Conservation (phyloP, 1,140 invertebrate genomes). For the Drosophila quadrilineata region DNA sequence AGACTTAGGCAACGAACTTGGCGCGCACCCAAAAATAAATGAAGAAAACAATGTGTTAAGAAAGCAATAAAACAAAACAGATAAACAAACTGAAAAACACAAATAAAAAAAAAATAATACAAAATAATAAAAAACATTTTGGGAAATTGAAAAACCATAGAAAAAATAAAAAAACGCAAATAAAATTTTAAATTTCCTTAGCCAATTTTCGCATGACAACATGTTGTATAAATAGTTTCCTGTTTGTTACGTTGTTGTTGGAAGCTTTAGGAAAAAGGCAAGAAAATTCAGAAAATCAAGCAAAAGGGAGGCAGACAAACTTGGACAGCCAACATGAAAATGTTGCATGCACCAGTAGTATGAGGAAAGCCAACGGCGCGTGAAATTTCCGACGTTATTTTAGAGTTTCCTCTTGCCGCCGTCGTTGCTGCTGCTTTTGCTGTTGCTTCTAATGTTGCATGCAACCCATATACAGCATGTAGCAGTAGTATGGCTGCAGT, state of each 20-base stretch:
- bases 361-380: slow-evolving; percentile 54
- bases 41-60: too few species aligned
- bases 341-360: too few species aligned
- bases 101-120: too few species aligned
- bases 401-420: neutral
- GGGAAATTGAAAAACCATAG: slow-evolving; percentile 18
- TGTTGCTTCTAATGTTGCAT: slow-evolving; percentile 3
- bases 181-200: slow-evolving; percentile 56
- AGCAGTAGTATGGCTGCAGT: slow-evolving; percentile 8
- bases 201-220: slow-evolving; percentile 65
- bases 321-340: slow-evolving; percentile 28
- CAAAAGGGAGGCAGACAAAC: slow-evolving; percentile 56
- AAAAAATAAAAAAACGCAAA: slow-evolving; percentile 18
- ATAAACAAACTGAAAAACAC: slow-evolving; percentile 8
- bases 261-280: slow-evolving; percentile 11
- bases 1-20: slow-evolving; percentile 77
- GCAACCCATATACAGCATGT: slow-evolving; percentile 1
- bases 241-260: slow-evolving; percentile 65
- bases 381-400: slow-evolving; percentile 65
- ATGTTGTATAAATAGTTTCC: slow-evolving; percentile 56
- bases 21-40: slow-evolving; percentile 21
- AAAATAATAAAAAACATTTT: slow-evolving; percentile 6
- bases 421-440: slow-evolving; percentile 7
- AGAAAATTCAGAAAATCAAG: neutral
- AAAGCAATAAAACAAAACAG: too few species aligned